Base-by-base conservation (phyloP, 2,797 vertebrate genomes). In the Muscicapa striata region DNA sequence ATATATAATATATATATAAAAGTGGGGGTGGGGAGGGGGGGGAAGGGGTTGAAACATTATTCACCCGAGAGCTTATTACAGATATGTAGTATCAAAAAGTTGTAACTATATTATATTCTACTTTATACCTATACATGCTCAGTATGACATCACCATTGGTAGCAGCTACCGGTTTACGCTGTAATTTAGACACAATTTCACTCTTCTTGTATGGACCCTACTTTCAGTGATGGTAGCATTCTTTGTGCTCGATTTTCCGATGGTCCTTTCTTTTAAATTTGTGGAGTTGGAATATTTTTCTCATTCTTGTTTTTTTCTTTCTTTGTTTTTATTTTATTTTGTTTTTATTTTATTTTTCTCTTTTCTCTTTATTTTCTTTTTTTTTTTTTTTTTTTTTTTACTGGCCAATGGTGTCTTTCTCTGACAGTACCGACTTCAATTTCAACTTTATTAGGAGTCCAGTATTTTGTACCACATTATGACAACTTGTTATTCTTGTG, bases 401-500 rank as follows among this genome's bases (percentile, higher is more conserved):
- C 96, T 95, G 93, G 94, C 97, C 96, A 88, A 95, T 92, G 85
- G 95, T 97, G 96, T 96, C 95, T 98, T 97, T 97, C 97, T 97
- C 97, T 96, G 95, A 95, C 91, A 91, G 97, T 97, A 97, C 97
- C 91, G 20, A 96, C 97, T 96, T 96, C 96, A 57, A 96, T 96
- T 97, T 97, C 96, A 97, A 97, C 96, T 97, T 97, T 97, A 96
- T 97, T 97, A 98, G 96, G 97, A 97, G 97, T 97, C 97, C 97
- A 97, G 98, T 97, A 97, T 98, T 97, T 95, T 98, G 98, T 98
- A 97, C 98, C 98, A 97, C 98, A 97, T 97, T 97, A 96, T 97
- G 97, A 96, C 97, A 97, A 96, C 97, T 96, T 98, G 98, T 98
- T 97, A 97, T 98, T 98, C 98, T 98, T 97, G 98, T 98, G 98